Percentiles rank a stretch among this genome's conserved stretches.
These are phyloP conservation scores for Egretta garzetta DNA, from an alignment of 2,113 vertebrate species.

Conservation along the genomic window DNA sequence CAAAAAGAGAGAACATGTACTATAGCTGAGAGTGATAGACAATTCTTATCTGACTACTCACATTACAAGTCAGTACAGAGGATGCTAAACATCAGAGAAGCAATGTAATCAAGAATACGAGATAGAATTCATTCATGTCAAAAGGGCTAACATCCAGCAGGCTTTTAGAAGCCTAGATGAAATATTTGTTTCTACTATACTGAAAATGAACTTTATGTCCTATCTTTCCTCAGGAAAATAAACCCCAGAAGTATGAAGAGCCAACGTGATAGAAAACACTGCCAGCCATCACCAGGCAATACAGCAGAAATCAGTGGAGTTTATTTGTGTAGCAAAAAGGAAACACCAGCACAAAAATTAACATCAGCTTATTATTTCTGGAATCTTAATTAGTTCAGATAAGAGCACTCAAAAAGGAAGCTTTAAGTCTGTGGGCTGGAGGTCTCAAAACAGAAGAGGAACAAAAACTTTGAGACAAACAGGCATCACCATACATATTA, in stretches of 20 bases:
- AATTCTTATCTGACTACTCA: neutral
- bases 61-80: neutral
- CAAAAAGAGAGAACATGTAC: neutral
- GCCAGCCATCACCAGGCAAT: neutral
- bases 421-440: neutral
- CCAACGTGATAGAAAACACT: neutral
- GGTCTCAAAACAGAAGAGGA: neutral
- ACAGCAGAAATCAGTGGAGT: neutral
- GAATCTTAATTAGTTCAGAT: neutral
- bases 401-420: neutral
- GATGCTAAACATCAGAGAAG: neutral
- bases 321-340: neutral
- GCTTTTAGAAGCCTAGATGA: neutral
- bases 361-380: neutral
- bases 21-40: neutral
- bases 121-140: neutral
- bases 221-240: neutral
- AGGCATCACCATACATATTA: neutral
- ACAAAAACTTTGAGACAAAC: neutral
- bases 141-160: neutral
- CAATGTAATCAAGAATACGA: neutral
- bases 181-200: neutral
- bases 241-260: neutral
- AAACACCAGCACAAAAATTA: neutral
- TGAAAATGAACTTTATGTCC: neutral